Percentiles rank a stretch among this genome's conserved stretches.
Conservation (phyloP, 1,140 invertebrate genomes). For the Apis florea region DNA sequence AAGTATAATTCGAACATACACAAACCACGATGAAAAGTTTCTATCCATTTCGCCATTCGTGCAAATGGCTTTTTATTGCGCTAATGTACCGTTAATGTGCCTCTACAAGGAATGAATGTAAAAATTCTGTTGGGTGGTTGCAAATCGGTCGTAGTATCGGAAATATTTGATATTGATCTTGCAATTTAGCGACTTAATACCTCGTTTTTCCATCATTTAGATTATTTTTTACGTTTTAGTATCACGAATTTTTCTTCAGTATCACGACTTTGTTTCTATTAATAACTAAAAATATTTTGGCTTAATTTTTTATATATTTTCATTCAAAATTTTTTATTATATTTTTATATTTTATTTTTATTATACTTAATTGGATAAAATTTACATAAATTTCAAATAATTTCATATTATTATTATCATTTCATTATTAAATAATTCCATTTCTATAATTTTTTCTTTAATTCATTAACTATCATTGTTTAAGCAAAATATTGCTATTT, state of each 20-base stretch:
- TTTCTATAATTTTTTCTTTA: no score
- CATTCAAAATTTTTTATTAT: neutral
- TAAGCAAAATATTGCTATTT: neutral
- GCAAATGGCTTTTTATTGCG: conserved; percentile 31
- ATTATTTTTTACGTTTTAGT: neutral
- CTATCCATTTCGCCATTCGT: neutral
- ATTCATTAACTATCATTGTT: no score
- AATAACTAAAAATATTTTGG: neutral
- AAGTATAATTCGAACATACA: neutral
- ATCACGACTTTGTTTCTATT: neutral
- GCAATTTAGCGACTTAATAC: conserved; percentile 13
- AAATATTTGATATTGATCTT: conserved; percentile 40
- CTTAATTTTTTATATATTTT: neutral
- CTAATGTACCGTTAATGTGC: conserved; percentile 34
- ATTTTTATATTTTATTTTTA: neutral
- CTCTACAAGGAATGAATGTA: neutral
- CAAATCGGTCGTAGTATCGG: neutral
- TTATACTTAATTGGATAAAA: neutral
- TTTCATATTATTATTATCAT: no score
- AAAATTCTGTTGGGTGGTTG: neutral
- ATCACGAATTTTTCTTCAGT: neutral
- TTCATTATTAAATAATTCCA: no score
- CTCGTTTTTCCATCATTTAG: neutral
- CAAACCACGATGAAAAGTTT: neutral
- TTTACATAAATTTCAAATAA: neutral